Base-by-base conservation (phyloP, 2,888 invertebrate species). In the Drosophila nigricruria region DNA sequence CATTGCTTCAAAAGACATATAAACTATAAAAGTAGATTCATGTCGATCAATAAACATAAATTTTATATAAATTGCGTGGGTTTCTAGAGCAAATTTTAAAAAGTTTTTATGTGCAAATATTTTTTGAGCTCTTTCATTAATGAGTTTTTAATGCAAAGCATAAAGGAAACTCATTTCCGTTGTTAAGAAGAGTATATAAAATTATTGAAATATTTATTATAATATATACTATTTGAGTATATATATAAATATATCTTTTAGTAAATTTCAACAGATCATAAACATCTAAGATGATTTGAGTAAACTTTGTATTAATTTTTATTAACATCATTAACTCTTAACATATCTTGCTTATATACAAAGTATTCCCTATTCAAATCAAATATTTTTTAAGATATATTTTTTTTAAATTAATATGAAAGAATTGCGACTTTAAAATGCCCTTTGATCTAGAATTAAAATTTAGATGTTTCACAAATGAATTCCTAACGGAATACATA, bases 1-100 rank as follows among this genome's bases (percentile, higher is more conserved):
- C 78, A 58, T 52, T 18, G 54, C 71, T 58, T 77, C 61, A 64
- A 34, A 63, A 57, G 25, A 61, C 53, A 38, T 70, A 20, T n/a
- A 42, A 57, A n/a, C 20, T 49, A 38, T 32, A 58, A 60, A 27
- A 30, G 20, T 14, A 60, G 60, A 42, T 66, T 52, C 53, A 23
- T 40, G 23, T 16, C 42, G 34, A 52, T 68, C 43, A 5, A 38
- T n/a, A 59, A 45, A 34, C 10, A 32, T 34, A 40, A 38, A 42
- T 16, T n/a, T 12, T 10, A 25, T 42, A 23, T 16, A 38, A 18
- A 38, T 25, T 25, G 36, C 25, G 36, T 53, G 38, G 16, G 23
- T 53, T n/a, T 38, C 14, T 16, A 30, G 20, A 12, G 16, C 8
- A 52, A 23, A 18, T 30, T 18, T 5, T 3, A 25, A 23, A n/a